Base-by-base conservation (phyloP, 2,888 invertebrate species). In the Seira musarum region DNA sequence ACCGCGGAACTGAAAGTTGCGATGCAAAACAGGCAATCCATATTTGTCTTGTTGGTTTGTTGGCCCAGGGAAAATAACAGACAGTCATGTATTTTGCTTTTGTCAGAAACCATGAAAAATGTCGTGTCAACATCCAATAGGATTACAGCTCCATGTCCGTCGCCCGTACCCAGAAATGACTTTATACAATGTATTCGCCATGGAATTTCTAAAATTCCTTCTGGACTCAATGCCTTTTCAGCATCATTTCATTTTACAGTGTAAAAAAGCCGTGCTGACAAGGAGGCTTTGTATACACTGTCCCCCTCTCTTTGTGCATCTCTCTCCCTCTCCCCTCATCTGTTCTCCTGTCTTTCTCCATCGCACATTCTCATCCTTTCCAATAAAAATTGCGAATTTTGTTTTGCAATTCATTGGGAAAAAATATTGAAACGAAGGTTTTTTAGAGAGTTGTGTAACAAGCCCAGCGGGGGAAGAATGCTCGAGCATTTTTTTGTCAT, bases 71-170 rank as follows among this genome's bases (percentile, higher is more conserved):
- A 60, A 60, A 21, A 8, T 60, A 60, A 60, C 19, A 13, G 15
- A 21, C 21, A 60, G 60, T 60, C 80, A 70, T 79, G 79, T 80
- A 60, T 60, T 72, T 61, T 74, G 25, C 57, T 57, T 68, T 57
- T 69, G 74, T 68, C 80, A 80, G 65, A 49, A 74, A 74, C 74
- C 80, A 69, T 80, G 74, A 80, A 74, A 74, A 80, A 80, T 80
- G 80, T 70, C 64, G 69, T 80, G 80, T 80, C 80, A 80, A 70
- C 67, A 60, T 60, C 60, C 60, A 60, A 49, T 49, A 49, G 49
- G 49, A 49, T 49, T 49, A 30, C 30, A 30, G 30, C 30, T 8
- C 2, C 30, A 5, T 30, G 30, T 30, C 30, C 30, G 30, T 30
- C 30, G 30, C 30, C 8, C 30, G 3, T 30, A 2, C 30, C 30